Evolutionary conservation across 1,140 invertebrate species (phyloP).

Genomic region (Drosophila mojavensis): DNA sequence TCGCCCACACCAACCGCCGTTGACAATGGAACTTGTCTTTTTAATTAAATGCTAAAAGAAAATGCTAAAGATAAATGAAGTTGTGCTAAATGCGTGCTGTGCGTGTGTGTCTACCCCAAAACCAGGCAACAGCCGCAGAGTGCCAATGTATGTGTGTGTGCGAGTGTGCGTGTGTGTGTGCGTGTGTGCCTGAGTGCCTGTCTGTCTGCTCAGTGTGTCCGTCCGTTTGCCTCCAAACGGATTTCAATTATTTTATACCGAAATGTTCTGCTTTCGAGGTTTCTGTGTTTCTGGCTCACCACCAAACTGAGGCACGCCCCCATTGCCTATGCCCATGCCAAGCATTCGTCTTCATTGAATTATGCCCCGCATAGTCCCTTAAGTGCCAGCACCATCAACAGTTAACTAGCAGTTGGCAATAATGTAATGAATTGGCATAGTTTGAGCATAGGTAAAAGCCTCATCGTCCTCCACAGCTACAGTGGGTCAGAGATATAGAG

Average conservation of each 20-base stretch:
- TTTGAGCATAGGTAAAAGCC: constrained; percentile 13
- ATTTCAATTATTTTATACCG: constrained; percentile 69
- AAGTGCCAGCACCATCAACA: constrained; percentile 36
- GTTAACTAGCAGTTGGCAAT: constrained; percentile 27
- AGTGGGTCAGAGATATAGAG: not conserved
- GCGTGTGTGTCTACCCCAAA: constrained; percentile 34
- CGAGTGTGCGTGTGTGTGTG: constrained; percentile 6
- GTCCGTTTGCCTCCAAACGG: constrained; percentile 32
- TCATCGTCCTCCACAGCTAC: not conserved
- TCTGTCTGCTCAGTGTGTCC: not conserved
- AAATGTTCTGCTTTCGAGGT: constrained; percentile 56
- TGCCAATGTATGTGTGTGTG: constrained; percentile 11
- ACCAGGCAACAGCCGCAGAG: not conserved
- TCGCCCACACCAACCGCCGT: constrained; percentile 30
- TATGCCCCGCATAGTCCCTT: constrained; percentile 48
- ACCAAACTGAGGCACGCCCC: constrained; percentile 22
- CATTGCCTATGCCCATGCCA: constrained; percentile 53
- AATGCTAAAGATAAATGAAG: constrained; percentile 82
- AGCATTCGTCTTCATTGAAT: constrained; percentile 72
- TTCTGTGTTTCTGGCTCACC: constrained; percentile 30
- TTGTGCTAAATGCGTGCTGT: constrained; percentile 81
- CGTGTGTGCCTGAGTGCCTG: not conserved
- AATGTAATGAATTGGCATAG: constrained; percentile 48
- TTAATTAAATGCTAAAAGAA: constrained; percentile 82
- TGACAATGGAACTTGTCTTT: constrained; percentile 82